A percentile compares a stretch with the other conserved stretches of the same genome.
Evolutionary conservation across 1,140 invertebrate genomes (phyloP).

Genomic region (Cotesia vestalis): DNA sequence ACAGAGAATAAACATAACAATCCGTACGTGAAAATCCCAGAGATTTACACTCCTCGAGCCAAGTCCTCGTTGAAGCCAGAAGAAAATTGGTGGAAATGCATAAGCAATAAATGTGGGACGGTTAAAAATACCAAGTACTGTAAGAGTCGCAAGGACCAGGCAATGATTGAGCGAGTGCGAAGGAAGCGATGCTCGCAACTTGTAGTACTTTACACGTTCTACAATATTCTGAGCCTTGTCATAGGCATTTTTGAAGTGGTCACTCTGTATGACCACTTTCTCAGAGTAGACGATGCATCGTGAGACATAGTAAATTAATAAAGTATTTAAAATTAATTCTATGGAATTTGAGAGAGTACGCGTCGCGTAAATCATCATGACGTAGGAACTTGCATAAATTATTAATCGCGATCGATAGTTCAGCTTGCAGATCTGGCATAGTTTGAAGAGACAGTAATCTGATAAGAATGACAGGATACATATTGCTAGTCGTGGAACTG

Average conservation of each 20-base stretch:
- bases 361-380: constrained; percentile 83
- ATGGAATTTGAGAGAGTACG: constrained; percentile 91
- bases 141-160: constrained; percentile 74
- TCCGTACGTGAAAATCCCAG: constrained; percentile 78
- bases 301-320: constrained; percentile 79
- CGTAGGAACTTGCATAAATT: constrained; percentile 86
- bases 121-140: constrained; percentile 87
- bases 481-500: constrained; percentile 81
- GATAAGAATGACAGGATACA: constrained; percentile 81
- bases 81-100: constrained; percentile 84
- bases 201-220: constrained; percentile 79
- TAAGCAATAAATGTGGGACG: constrained; percentile 91
- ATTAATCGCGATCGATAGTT: constrained; percentile 76
- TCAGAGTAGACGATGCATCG: constrained; percentile 80
- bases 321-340: constrained; percentile 82
- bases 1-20: constrained; percentile 72
- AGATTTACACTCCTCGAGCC: constrained; percentile 75
- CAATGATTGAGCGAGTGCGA: constrained; percentile 77
- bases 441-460: constrained; percentile 83
- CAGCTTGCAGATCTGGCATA: constrained; percentile 78
- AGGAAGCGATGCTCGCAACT: constrained; percentile 74
- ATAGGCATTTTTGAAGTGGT: constrained; percentile 77
- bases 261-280: constrained; percentile 75
- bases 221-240: constrained; percentile 72
- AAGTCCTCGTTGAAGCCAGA: constrained; percentile 86